Evolutionary conservation across 1,140 invertebrate genomes (phyloP).

Genomic region (Caenorhabditis briggsae): DNA sequence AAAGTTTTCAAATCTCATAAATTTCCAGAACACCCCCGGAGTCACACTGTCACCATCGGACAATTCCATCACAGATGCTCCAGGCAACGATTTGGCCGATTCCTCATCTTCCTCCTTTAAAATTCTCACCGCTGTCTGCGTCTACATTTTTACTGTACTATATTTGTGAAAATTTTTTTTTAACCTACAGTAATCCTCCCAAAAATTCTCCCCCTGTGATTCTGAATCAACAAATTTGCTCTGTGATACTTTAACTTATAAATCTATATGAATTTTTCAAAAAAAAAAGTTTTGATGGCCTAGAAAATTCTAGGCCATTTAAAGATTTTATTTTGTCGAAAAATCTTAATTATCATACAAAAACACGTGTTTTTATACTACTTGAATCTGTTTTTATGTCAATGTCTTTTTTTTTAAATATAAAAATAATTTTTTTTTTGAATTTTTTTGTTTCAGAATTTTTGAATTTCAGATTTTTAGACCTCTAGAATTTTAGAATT

Average conservation of each 20-base stretch:
- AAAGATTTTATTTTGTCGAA: too few relatives aligned
- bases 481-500: too few relatives aligned
- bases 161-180: neutral
- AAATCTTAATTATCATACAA: neutral
- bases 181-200: neutral
- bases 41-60: conserved; percentile 21
- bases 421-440: too few relatives aligned
- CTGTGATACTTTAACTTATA: conserved; percentile 7
- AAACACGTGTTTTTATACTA: neutral
- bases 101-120: neutral
- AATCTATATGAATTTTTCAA: neutral
- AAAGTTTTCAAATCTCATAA: neutral
- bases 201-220: conserved; percentile 18
- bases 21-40: conserved; percentile 35
- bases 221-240: conserved; percentile 24
- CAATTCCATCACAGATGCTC: conserved; percentile 45
- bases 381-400: too few relatives aligned
- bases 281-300: neutral
- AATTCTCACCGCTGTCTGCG: neutral
- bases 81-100: conserved; percentile 34
- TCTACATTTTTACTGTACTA: conserved; percentile 19
- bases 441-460: too few relatives aligned
- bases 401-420: too few relatives aligned
- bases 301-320: too few relatives aligned
- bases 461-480: too few relatives aligned